A percentile compares a stretch with the other conserved stretches of the same genome.
phyloP scores from a whole-genome alignment of 2,888 invertebrate species.

The Parnassius mnemosyne region DNA sequence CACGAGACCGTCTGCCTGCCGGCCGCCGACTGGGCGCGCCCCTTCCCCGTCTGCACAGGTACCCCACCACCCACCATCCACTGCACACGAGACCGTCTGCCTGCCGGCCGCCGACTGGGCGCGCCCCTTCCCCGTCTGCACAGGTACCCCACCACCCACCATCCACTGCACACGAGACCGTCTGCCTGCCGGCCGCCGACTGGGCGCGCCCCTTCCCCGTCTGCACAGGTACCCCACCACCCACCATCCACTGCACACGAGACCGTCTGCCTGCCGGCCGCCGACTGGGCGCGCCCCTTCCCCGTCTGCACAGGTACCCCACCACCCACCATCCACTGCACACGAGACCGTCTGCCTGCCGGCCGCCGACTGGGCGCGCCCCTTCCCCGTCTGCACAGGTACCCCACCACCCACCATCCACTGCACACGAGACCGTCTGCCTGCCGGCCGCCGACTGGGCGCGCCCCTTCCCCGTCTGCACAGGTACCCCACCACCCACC shows the following conservation, averaged over 20 bases:
- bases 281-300: slow-evolving; percentile 35
- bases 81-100: slow-evolving; percentile 88
- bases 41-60: slow-evolving; percentile 35
- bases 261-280: slow-evolving; percentile 84
- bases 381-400: slow-evolving; percentile 35
- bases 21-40: too few species aligned
- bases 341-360: slow-evolving; percentile 88
- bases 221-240: too few species aligned
- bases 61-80: too few species aligned
- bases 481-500: too few species aligned
- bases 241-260: too few species aligned
- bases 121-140: slow-evolving; percentile 35
- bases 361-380: too few species aligned
- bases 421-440: slow-evolving; percentile 88
- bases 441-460: slow-evolving; percentile 60
- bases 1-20: slow-evolving; percentile 88
- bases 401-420: too few species aligned
- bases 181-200: slow-evolving; percentile 80
- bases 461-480: slow-evolving; percentile 35
- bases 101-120: slow-evolving; percentile 60
- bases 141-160: too few species aligned
- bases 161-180: too few species aligned
- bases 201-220: slow-evolving; percentile 35
- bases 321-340: too few species aligned
- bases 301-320: too few species aligned